Evolutionary conservation across 2,113 vertebrate species (phyloP), one percentile per base, ranked within the genome.

Genomic region (Panthera uncia): DNA sequence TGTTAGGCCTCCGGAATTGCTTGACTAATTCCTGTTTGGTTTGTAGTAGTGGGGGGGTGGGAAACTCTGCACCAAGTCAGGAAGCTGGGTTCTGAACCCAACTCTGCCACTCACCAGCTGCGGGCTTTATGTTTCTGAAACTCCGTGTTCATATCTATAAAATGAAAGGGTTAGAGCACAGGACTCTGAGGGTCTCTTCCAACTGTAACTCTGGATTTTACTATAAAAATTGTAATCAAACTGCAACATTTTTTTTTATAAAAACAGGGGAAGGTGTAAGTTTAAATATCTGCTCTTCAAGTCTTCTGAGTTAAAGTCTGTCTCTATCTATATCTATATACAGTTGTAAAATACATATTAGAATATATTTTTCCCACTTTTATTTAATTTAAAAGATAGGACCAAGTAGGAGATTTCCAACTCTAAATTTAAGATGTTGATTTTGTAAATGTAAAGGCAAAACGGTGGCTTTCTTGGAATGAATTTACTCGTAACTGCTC

Each of bases 21-120:
- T 93, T 76, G 45, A 61, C 63, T 94, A 68, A 81, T 66, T 97
- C 85, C 50, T 76, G 7, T 90, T 95, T 61, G 18, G 65, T 85
- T 96, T 68, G 25, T 63, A 36, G 2, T 36, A 81, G 50, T 36
- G 3, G 0, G 0, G 0, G 1, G 45, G 7, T 45, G 45, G 45
- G 45, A 45, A 45, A 45, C 33, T 41, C 55, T 89, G 23, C 7
- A 18, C 12, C 25, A 15, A 63, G 36, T 48, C 76, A 73, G 31
- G 61, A 73, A 85, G 14, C 29, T 31, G 29, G 25, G 13, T n/a
- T 73, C 16, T 63, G 19, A 36, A n/a, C 19, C 19, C 4, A 33
- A 2, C n/a, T 85, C 19, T 89, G 91, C 41, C 13, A n/a, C 10
- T 82, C 16, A 45, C 6, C 23, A 33, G 16, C 13, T 29, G 18